These are phyloP conservation scores for Thalpophila matura DNA, from an alignment of 2,888 invertebrate species.

Conservation along the genomic window DNA sequence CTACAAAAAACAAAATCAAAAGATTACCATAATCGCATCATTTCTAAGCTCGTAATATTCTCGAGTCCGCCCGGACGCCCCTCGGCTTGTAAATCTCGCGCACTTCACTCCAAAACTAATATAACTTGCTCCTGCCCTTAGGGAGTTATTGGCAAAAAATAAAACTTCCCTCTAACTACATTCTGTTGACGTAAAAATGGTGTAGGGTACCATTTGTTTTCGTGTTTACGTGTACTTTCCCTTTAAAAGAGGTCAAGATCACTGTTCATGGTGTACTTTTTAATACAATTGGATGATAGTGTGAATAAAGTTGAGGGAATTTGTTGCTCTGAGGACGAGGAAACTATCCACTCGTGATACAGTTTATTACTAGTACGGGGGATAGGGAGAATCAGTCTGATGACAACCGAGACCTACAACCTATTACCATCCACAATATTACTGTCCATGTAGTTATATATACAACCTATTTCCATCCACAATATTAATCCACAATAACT, in stretches of 20 bases:
- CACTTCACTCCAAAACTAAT: slow-evolving; percentile 69
- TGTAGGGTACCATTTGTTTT: slow-evolving; percentile 27
- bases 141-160: slow-evolving; percentile 64
- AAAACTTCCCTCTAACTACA: slow-evolving; percentile 55
- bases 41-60: slow-evolving; percentile 41
- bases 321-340: too few species aligned
- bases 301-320: too few species aligned
- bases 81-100: slow-evolving; percentile 52
- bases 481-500: too few species aligned
- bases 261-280: background rate
- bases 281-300: too few species aligned
- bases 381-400: too few species aligned
- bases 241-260: background rate
- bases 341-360: too few species aligned
- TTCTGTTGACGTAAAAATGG: slow-evolving; percentile 56
- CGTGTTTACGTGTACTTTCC: background rate
- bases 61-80: slow-evolving; percentile 24
- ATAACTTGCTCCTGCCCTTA: slow-evolving; percentile 66
- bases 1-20: slow-evolving; percentile 26
- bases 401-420: too few species aligned
- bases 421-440: too few species aligned
- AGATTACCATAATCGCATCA: slow-evolving; percentile 56
- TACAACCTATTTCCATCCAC: too few species aligned
- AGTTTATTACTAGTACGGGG: too few species aligned
- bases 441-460: too few species aligned